Evolutionary conservation across 2,888 invertebrate species (phyloP).

Genomic region (Auanema sp.): DNA sequence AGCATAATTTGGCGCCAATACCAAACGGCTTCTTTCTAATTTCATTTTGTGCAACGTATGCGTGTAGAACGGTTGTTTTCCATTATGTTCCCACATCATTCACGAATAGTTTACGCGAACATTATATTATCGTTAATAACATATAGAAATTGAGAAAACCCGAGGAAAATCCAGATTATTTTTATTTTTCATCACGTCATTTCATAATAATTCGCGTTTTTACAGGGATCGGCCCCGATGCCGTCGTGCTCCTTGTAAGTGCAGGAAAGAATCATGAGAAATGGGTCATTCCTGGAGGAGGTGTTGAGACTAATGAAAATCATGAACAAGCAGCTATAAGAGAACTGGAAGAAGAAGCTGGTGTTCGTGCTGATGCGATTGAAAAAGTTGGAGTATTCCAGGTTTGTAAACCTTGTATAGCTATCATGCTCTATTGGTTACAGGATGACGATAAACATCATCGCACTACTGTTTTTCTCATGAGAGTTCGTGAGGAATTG

Average conservation of each 20-base stretch:
- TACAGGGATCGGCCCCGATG: slow-evolving; percentile 37
- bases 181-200: background rate
- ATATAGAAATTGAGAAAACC: background rate
- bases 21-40: too few species aligned
- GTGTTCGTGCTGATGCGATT: slow-evolving; percentile 85
- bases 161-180: background rate
- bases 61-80: background rate
- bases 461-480: slow-evolving; percentile 53
- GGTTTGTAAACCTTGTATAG: slow-evolving; percentile 68
- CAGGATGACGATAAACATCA: slow-evolving; percentile 57
- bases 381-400: slow-evolving; percentile 90
- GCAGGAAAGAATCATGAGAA: slow-evolving; percentile 48
- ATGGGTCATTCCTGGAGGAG: slow-evolving; percentile 94
- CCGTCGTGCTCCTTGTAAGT: slow-evolving; percentile 50
- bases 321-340: slow-evolving; percentile 86
- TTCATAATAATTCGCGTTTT: background rate
- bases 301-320: slow-evolving; percentile 86
- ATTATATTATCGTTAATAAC: too few species aligned
- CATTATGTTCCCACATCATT: background rate
- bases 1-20: too few species aligned
- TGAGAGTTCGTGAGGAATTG: slow-evolving; percentile 49
- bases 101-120: background rate
- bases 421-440: slow-evolving; percentile 12
- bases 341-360: slow-evolving; percentile 93
- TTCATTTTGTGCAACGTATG: too few species aligned